Evolutionary conservation across 1,140 invertebrate genomes (phyloP), one percentile per base, ranked within the genome.

Genomic region (Leptinotarsa defecta): DNA sequence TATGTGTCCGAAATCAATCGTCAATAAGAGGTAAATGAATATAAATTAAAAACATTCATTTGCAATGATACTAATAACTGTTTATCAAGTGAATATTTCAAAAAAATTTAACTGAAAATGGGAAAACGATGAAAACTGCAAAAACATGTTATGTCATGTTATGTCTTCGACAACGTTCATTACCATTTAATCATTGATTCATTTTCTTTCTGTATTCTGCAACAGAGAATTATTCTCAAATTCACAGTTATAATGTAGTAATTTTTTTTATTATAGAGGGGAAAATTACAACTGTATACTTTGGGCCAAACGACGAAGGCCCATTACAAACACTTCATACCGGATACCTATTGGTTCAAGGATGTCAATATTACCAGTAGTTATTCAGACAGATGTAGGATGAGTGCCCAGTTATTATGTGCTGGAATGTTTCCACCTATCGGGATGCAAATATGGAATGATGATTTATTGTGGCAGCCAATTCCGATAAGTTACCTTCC

Each of bases 361-460:
- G 90, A 94, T 85, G 88, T 95, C 27, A 87, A 87, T 75, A 88
- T 95, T 0, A 84, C 89, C n/a, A 95, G 94, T 83, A 96, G 95
- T 80, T 92, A 93, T 81, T 88, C 89, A 8, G 92, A 96, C 76
- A 88, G 96, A 57, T 95, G 95, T 81, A 86, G 96, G 76, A 96
- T 95, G 92, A 97, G 95, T 84, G 94, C 94, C 1, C 90, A 93
- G 82, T 88, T 91, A 49, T 88, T 96, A 71, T 87, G 97, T 24
- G 94, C 95, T 8, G 95, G 94, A 24, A 86, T 98, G 49, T 97
- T 91, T 86, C 93, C 92, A 24, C 95, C 95, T 1, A 84, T 85
- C 24, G 86, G 89, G 6, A 86, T 89, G 27, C 91, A 94, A 81
- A 87, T 90, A 74, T 96, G 95, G 90, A 89, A 94, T 81, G 83